These are phyloP conservation scores for Litoditis marina DNA, from an alignment of 2,888 invertebrate genomes.

Conservation along the genomic window DNA sequence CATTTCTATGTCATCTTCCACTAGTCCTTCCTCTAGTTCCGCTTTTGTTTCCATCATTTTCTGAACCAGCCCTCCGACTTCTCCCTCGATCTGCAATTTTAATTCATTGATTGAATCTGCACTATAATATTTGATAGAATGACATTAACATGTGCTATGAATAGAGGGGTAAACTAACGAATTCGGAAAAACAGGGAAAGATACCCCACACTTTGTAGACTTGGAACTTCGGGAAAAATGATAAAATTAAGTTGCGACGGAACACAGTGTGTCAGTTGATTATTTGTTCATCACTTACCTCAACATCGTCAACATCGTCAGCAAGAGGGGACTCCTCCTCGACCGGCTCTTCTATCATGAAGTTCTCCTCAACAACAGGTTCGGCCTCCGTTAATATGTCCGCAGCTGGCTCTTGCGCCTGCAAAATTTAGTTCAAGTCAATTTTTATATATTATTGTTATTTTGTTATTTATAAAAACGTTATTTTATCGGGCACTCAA, in stretches of 20 bases:
- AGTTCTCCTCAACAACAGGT: background rate
- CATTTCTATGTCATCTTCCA: slow-evolving; percentile 67
- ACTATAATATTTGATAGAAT: background rate
- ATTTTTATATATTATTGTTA: background rate
- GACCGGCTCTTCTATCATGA: slow-evolving; percentile 20
- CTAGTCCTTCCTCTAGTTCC: slow-evolving; percentile 45
- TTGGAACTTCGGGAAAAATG: no score
- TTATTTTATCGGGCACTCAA: no score
- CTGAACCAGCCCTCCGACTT: slow-evolving; percentile 65
- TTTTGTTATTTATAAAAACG: no score
- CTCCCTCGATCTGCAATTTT: slow-evolving; percentile 20
- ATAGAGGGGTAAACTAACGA: no score
- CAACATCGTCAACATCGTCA: no score
- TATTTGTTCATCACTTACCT: no score
- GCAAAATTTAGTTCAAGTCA: background rate
- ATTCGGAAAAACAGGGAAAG: no score
- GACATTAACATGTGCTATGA: no score
- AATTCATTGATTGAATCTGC: background rate
- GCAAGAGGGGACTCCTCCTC: slow-evolving; percentile 5
- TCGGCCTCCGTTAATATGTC: slow-evolving; percentile 23
- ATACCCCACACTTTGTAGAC: no score
- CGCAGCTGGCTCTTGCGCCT: slow-evolving; percentile 21
- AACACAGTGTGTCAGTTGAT: no score
- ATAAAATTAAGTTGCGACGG: no score
- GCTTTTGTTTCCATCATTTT: slow-evolving; percentile 66